Conservation (phyloP, 2,888 invertebrate genomes). For the Apamea anceps region DNA sequence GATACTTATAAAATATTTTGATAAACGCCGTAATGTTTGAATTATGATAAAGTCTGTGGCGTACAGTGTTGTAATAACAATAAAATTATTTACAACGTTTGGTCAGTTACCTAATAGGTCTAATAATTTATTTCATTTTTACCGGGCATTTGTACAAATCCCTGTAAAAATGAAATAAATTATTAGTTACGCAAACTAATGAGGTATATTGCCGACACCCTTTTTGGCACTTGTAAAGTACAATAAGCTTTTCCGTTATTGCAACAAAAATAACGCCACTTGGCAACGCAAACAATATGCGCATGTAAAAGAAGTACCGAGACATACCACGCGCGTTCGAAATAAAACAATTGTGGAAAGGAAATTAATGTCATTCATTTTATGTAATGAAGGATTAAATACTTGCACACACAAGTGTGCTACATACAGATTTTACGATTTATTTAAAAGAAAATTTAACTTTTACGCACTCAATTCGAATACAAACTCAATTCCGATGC, state of each 20-base stretch:
- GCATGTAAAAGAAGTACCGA: conserved; percentile 46
- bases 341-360: conserved; percentile 20
- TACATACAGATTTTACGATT: background rate
- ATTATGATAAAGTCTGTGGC: conserved; percentile 40
- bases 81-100: conserved; percentile 13
- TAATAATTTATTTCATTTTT: no score
- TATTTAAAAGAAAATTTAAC: conserved; percentile 26
- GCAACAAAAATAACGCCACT: conserved; percentile 55
- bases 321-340: conserved; percentile 16
- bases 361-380: conserved; percentile 10
- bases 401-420: background rate
- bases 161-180: conserved; percentile 15
- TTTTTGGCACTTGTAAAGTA: conserved; percentile 57
- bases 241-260: conserved; percentile 55
- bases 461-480: conserved; percentile 36
- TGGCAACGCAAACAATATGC: conserved; percentile 57
- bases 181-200: conserved; percentile 30
- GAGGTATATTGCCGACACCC: conserved; percentile 32
- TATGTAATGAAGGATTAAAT: conserved; percentile 9
- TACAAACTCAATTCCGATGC: conserved; percentile 22
- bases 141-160: background rate
- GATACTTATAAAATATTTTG: conserved; percentile 20
- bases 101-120: conserved; percentile 19
- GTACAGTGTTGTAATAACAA: conserved; percentile 14
- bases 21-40: conserved; percentile 34